Conservation (phyloP, 2,113 vertebrate species). For the Geococcyx californianus region DNA sequence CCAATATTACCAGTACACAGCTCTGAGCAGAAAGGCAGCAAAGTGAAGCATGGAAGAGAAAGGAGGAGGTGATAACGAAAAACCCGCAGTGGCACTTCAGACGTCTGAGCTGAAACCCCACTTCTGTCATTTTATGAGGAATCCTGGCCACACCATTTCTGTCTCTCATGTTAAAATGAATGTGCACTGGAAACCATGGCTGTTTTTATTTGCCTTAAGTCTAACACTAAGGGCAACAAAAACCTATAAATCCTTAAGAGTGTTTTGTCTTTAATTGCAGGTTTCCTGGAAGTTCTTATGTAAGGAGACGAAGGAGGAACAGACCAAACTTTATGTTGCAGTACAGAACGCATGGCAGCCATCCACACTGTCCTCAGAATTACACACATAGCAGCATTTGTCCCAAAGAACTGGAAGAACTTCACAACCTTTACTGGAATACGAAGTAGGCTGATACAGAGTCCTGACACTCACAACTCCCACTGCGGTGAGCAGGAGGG, state of each 20-base stretch:
- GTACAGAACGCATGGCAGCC: background rate
- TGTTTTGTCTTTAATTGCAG: background rate
- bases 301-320: background rate
- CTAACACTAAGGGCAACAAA: background rate
- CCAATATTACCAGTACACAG: background rate
- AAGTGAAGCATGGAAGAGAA: background rate
- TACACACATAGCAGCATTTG: background rate
- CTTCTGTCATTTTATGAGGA: background rate
- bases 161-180: background rate
- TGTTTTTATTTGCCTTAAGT: background rate
- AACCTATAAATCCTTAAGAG: background rate
- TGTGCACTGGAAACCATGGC: background rate
- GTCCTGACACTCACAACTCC: background rate
- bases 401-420: background rate
- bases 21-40: background rate
- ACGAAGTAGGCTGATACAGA: background rate
- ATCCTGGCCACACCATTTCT: background rate
- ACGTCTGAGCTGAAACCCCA: background rate
- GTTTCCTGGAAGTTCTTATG: background rate
- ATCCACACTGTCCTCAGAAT: background rate
- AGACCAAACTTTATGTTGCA: background rate
- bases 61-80: rapidly evolving
- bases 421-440: background rate
- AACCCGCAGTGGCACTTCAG: background rate
- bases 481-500: background rate